A percentile compares a stretch with the other conserved stretches of the same genome.
Conservation (phyloP, 2,888 invertebrate genomes). For the Chrysolina haemoptera region DNA sequence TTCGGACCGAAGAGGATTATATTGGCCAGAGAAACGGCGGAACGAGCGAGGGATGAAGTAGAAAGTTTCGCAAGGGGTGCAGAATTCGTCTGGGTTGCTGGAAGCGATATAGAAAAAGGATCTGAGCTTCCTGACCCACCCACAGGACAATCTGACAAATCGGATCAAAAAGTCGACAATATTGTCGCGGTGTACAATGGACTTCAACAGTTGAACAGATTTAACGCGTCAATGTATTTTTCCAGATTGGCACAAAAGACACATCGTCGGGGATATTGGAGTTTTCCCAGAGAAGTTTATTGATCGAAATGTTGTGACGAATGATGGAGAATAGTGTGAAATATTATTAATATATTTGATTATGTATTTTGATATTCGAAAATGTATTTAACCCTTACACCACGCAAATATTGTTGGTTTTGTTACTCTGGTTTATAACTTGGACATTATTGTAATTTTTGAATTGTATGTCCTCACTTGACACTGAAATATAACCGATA, state of each 20-base stretch:
- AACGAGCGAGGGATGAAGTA: constrained; percentile 40
- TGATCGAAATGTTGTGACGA: not conserved
- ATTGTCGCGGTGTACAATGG: constrained; percentile 69
- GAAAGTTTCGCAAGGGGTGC: not conserved
- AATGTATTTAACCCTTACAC: no score
- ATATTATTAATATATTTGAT: not conserved
- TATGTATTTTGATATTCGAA: not conserved
- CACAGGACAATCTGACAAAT: constrained; percentile 70
- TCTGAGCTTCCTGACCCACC: constrained; percentile 68
- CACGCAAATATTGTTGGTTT: no score
- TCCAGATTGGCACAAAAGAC: constrained; percentile 34
- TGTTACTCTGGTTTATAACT: no score
- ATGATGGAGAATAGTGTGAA: not conserved
- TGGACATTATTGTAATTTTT: no score
- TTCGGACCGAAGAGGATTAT: constrained; percentile 69
- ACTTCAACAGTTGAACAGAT: constrained; percentile 61
- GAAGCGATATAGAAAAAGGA: constrained; percentile 69
- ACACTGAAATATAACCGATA: no score
- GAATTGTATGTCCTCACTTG: no score
- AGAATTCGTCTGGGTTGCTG: constrained; percentile 55
- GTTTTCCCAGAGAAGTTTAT: not conserved
- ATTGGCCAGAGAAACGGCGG: constrained; percentile 60
- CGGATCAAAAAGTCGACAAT: constrained; percentile 72
- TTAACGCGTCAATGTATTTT: constrained; percentile 66
- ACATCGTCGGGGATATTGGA: not conserved